Base-by-base conservation (phyloP, 2,797 vertebrate species). In the Parotocinclus haroldoi region DNA sequence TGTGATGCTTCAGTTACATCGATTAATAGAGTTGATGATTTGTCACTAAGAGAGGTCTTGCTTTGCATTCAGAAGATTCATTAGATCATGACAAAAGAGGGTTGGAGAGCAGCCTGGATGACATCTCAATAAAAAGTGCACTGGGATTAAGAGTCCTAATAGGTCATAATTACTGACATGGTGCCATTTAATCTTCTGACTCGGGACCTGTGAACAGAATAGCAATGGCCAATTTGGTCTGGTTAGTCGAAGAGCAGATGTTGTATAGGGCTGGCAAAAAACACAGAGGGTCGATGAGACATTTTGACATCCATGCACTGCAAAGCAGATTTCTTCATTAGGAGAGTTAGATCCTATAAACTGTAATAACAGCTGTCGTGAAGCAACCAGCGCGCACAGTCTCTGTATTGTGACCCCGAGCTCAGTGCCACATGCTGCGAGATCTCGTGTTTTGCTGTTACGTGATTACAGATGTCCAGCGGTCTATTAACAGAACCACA, bases 111-210 rank as follows among this genome's bases (percentile, higher is more conserved):
- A 16, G 55, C 76, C 76, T 65, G 60, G 77, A 79, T 87, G 83
- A 90, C 87, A 45, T 87, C 80, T 76, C 74, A 79, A 71, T 68
- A 79, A 82, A 71, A 49, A 78, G 68, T 81, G 76, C 71, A 76
- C 76, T 74, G 56, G 53, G 68, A 81, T 86, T 78, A 79, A 81
- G 76, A 53, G 60, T 12, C 71, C 80, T 84, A 82, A 88, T 88
- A 84, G 77, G 79, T 62, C 44, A 40, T 88, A 86, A 89, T 90
- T 85, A 70, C 80, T 76, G 78, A 60, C 76, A 80, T 80, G 81
- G 76, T 78, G 78, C 79, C 78, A 46, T 81, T 87, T 72, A 70
- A 80, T 72, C 83, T 78, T 84, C 82, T 27, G 80, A 67, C 58
- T 74, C 81, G 77, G 75, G 58, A 45, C 0, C 72, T 71, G 77